Percentiles rank a stretch among this genome's conserved stretches.
phyloP scores from a whole-genome alignment of 2,888 invertebrate species.

The Eledone cirrhosa region DNA sequence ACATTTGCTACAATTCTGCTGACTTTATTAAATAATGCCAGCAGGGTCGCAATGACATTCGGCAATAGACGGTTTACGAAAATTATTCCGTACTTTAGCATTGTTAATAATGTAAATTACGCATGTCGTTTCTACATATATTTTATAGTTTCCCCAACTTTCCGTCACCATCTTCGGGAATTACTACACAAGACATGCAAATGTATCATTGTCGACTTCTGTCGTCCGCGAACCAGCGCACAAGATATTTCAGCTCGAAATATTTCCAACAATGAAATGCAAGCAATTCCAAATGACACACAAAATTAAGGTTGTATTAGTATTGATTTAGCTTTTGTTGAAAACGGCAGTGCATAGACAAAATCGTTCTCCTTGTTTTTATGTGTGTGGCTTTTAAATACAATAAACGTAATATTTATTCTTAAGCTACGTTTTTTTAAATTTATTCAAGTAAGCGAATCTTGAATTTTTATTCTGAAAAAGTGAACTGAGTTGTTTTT shows the following conservation, averaged over 20 bases:
- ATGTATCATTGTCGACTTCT: background rate
- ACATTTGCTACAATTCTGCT: background rate
- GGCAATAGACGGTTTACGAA: background rate
- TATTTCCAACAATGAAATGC: constrained; percentile 3
- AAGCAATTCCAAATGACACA: background rate
- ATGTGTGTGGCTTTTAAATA: no score
- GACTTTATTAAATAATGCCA: background rate
- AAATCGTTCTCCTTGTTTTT: no score
- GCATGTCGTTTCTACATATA: constrained; percentile 4
- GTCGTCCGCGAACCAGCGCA: background rate
- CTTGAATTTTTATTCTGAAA: no score
- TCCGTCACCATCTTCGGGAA: background rate
- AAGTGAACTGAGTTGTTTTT: no score
- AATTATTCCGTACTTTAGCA: background rate
- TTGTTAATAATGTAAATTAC: background rate
- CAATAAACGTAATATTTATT: no score
- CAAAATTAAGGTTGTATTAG: background rate
- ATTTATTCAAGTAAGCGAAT: no score
- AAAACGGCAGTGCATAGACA: no score
- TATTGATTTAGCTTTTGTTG: no score
- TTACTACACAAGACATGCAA: background rate
- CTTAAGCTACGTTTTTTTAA: no score
- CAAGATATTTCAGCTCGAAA: constrained; percentile 7
- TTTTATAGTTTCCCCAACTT: background rate
- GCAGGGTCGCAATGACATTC: background rate